Evolutionary conservation across 2,113 vertebrate species (phyloP).

Genomic region (Gila orcuttii): DNA sequence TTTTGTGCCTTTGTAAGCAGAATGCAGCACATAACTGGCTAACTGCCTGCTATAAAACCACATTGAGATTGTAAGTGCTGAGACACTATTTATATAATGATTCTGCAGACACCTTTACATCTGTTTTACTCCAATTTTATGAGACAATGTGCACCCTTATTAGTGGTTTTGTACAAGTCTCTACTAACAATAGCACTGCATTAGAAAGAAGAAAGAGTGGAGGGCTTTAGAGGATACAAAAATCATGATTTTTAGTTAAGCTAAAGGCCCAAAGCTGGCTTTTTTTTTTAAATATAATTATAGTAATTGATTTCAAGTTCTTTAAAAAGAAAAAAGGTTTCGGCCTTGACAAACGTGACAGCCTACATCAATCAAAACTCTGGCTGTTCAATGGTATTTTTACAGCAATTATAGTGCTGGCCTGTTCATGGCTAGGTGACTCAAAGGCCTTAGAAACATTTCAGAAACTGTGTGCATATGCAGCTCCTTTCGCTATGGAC

Average conservation of each 20-base stretch:
- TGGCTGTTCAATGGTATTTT: background rate
- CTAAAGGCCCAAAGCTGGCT: conserved; percentile 15
- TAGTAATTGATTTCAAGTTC: conserved; percentile 40
- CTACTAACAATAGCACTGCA: conserved; percentile 25
- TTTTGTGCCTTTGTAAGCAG: conserved; percentile 14
- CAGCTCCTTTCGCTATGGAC: background rate
- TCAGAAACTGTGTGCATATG: background rate
- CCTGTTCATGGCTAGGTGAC: background rate
- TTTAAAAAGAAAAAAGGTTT: conserved; percentile 15
- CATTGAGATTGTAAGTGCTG: background rate
- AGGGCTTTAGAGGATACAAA: conserved; percentile 20
- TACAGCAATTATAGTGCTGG: background rate
- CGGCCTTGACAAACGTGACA: conserved; percentile 31
- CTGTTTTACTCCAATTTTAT: conserved; percentile 70
- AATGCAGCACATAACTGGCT: background rate
- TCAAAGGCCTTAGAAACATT: background rate
- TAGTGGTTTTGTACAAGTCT: conserved; percentile 61
- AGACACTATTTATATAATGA: conserved; percentile 50
- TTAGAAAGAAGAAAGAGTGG: conserved; percentile 44
- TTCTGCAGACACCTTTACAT: conserved; percentile 62
- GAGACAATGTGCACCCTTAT: conserved; percentile 60
- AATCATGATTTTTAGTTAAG: conserved; percentile 43
- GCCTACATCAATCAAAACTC: background rate
- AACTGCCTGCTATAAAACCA: conserved; percentile 39
- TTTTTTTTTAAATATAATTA: conserved; percentile 22